These are phyloP conservation scores for Ophiothrix spiculata DNA, from an alignment of 35 echinoderm and acorn worm species.

Conservation along the genomic window DNA sequence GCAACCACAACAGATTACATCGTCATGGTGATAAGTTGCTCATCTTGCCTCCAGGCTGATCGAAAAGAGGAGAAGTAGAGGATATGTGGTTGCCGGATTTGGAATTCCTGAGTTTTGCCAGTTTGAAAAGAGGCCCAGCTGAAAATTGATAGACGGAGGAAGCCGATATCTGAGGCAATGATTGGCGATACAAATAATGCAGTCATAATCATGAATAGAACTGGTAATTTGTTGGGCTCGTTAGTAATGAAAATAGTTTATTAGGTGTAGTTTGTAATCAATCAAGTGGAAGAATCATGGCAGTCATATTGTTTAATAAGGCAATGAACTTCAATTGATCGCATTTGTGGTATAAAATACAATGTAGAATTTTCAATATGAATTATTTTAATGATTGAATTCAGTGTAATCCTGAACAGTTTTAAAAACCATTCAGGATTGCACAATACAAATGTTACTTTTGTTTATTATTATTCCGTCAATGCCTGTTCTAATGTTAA, in stretches of 20 bases:
- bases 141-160: background rate
- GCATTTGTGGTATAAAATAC: too few species aligned
- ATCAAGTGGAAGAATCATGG: background rate
- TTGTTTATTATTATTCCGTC: too few species aligned
- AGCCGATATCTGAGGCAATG: background rate
- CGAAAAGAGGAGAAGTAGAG: background rate
- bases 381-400: too few species aligned
- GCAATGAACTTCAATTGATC: background rate
- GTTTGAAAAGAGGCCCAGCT: background rate
- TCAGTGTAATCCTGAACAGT: too few species aligned
- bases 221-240: background rate
- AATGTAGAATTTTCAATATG: too few species aligned
- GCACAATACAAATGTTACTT: too few species aligned
- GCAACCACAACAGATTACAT: background rate
- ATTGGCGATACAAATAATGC: background rate
- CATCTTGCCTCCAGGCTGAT: background rate
- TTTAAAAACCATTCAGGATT: too few species aligned
- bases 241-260: background rate
- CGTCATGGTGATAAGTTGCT: slow-evolving; percentile 2
- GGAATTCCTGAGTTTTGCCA: slow-evolving; percentile 2
- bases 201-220: background rate
- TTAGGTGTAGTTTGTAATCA: background rate
- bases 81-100: slow-evolving; percentile 11
- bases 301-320: background rate
- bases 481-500: background rate